phyloP scores from a whole-genome alignment of 2,888 invertebrate genomes.

The Agapetus fuscipes region DNA sequence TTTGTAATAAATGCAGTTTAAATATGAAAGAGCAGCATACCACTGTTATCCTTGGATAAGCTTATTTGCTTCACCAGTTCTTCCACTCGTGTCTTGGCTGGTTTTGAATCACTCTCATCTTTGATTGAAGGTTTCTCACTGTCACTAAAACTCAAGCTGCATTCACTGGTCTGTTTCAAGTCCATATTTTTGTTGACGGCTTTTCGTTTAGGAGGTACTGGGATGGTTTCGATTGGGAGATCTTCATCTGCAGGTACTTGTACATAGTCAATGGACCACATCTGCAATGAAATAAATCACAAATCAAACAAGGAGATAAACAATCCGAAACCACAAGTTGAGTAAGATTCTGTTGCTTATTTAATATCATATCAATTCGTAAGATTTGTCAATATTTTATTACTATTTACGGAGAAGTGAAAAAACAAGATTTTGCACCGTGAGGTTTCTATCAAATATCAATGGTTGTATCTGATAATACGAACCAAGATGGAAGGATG shows the following conservation, averaged over 20 bases:
- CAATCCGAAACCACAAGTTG: too few relatives aligned
- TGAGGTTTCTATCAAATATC: too few relatives aligned
- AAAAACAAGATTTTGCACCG: too few relatives aligned
- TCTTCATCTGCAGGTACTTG: constrained; percentile 63
- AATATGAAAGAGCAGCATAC: constrained; percentile 3
- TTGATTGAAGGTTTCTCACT: constrained; percentile 16
- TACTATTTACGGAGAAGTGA: too few relatives aligned
- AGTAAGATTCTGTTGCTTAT: too few relatives aligned
- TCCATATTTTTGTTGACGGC: constrained; percentile 3
- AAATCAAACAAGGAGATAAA: too few relatives aligned
- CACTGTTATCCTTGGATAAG: constrained; percentile 50
- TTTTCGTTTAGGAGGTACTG: constrained; percentile 15
- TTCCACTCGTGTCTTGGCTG: constrained; percentile 49
- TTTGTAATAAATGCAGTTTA: not conserved
- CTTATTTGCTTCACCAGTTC: constrained; percentile 74
- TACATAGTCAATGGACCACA: constrained; percentile 95
- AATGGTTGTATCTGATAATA: too few relatives aligned
- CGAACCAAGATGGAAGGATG: too few relatives aligned
- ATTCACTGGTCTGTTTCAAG: constrained; percentile 15
- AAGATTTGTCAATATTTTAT: too few relatives aligned
- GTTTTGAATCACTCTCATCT: constrained; percentile 1
- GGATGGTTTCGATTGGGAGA: constrained; percentile 23
- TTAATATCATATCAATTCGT: too few relatives aligned
- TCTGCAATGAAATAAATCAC: constrained; percentile 43
- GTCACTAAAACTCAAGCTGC: constrained; percentile 15